Conservation (phyloP, 1,140 invertebrate genomes). For the Papilio glaucus region DNA sequence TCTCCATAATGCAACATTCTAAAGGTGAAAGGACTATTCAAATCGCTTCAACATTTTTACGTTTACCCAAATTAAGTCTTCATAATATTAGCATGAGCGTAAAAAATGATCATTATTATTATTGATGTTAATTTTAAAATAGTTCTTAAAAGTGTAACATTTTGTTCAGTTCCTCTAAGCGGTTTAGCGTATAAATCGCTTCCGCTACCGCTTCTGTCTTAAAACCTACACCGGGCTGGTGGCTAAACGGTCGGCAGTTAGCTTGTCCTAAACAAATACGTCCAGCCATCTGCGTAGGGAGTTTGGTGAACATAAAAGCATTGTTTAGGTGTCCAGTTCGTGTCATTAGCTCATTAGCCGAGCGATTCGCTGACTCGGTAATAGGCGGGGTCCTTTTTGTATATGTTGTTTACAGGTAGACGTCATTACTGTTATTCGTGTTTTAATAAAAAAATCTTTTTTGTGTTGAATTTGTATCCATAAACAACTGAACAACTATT, state of each 20-base stretch:
- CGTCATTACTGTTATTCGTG: conserved; percentile 19
- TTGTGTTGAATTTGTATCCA: too few relatives aligned
- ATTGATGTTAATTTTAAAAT: too few relatives aligned
- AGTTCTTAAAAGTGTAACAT: background rate
- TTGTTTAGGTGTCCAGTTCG: conserved; percentile 72
- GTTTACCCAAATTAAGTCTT: too few relatives aligned
- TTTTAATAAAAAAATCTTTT: too few relatives aligned
- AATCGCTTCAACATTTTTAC: too few relatives aligned
- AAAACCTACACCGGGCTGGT: conserved; percentile 44
- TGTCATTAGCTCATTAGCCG: conserved; percentile 57
- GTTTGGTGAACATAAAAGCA: conserved; percentile 74
- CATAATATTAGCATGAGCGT: too few relatives aligned
- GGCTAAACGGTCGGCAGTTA: conserved; percentile 75
- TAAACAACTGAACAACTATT: too few relatives aligned
- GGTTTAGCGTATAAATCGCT: conserved; percentile 7
- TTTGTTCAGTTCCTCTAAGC: background rate
- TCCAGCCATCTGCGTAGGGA: conserved; percentile 71
- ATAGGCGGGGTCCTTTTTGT: conserved; percentile 58
- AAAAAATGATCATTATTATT: too few relatives aligned
- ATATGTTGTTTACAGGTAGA: conserved; percentile 46
- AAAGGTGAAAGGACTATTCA: too few relatives aligned
- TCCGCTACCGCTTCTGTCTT: conserved; percentile 41
- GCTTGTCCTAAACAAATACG: conserved; percentile 79
- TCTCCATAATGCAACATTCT: too few relatives aligned
- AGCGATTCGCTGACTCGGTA: conserved; percentile 60